Conservation (phyloP, 2,888 invertebrate genomes). For the Chromoteleia sp. region DNA sequence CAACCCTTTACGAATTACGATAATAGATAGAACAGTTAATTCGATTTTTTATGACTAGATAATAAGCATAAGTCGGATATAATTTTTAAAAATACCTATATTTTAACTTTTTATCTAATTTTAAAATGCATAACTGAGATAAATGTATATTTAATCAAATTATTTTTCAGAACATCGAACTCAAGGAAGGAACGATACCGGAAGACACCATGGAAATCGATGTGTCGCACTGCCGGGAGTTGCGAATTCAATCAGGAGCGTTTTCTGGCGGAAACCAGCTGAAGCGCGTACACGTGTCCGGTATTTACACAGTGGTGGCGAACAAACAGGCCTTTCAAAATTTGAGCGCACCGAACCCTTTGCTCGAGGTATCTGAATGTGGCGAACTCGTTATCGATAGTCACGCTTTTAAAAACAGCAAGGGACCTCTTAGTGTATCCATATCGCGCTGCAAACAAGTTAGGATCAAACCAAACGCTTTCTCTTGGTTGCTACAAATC, state of each 20-base stretch:
- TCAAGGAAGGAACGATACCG: slow-evolving; percentile 86
- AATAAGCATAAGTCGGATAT: too few relatives aligned
- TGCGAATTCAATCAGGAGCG: slow-evolving; percentile 86
- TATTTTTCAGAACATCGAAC: slow-evolving; percentile 80
- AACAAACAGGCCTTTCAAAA: slow-evolving; percentile 87
- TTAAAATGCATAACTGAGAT: too few relatives aligned
- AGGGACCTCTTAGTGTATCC: slow-evolving; percentile 88
- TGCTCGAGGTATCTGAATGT: slow-evolving; percentile 87
- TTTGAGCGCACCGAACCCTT: slow-evolving; percentile 87
- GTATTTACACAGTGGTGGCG: slow-evolving; percentile 86
- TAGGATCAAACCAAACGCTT: slow-evolving; percentile 87
- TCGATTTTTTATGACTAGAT: too few relatives aligned
- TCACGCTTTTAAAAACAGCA: slow-evolving; percentile 87
- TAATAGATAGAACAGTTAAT: too few relatives aligned
- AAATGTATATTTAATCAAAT: background rate
- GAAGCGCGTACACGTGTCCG: slow-evolving; percentile 86
- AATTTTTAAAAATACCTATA: too few relatives aligned
- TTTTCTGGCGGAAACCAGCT: slow-evolving; percentile 86
- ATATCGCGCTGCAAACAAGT: slow-evolving; percentile 87
- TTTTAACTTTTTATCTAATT: too few relatives aligned
- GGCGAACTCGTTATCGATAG: slow-evolving; percentile 87
- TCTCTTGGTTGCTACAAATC: slow-evolving; percentile 88
- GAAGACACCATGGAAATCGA: slow-evolving; percentile 87
- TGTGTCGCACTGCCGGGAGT: slow-evolving; percentile 86
- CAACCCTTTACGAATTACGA: too few relatives aligned